Percentiles rank a stretch among this genome's conserved stretches.
These are phyloP conservation scores for Dicerorhinus sumatrensis DNA, from an alignment of 2,113 vertebrate species.

Conservation along the genomic window DNA sequence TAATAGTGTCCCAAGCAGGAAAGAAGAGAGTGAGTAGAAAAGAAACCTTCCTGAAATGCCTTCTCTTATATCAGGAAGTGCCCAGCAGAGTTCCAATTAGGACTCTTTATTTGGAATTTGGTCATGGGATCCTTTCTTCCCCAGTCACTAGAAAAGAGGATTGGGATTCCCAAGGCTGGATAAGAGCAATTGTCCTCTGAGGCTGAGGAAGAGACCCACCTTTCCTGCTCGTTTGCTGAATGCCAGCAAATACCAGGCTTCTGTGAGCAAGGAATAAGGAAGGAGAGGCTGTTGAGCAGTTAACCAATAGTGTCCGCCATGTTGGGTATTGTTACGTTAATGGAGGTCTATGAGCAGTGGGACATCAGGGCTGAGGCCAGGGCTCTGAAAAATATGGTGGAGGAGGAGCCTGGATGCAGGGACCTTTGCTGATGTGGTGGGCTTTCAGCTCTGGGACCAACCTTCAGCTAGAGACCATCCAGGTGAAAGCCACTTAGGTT, in stretches of 20 bases:
- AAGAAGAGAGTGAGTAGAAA: constrained; percentile 35
- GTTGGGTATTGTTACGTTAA: neutral
- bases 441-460: constrained; percentile 10
- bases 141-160: neutral
- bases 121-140: constrained; percentile 42
- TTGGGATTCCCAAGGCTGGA: neutral
- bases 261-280: neutral
- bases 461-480: neutral
- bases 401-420: neutral
- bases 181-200: neutral
- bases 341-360: neutral
- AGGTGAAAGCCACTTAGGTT: neutral
- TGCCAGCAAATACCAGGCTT: neutral
- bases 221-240: neutral
- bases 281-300: neutral
- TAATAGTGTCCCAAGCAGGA: neutral
- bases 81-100: neutral
- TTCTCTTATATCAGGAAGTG: constrained; percentile 1
- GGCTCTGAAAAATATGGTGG: neutral
- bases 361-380: neutral
- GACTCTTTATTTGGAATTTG: constrained; percentile 8
- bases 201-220: neutral
- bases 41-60: neutral
- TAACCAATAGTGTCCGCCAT: neutral
- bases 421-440: neutral